Percentiles rank a stretch among this genome's conserved stretches.
phyloP scores from a whole-genome alignment of 1,140 invertebrate species.

The Bathynomus jamesi region DNA sequence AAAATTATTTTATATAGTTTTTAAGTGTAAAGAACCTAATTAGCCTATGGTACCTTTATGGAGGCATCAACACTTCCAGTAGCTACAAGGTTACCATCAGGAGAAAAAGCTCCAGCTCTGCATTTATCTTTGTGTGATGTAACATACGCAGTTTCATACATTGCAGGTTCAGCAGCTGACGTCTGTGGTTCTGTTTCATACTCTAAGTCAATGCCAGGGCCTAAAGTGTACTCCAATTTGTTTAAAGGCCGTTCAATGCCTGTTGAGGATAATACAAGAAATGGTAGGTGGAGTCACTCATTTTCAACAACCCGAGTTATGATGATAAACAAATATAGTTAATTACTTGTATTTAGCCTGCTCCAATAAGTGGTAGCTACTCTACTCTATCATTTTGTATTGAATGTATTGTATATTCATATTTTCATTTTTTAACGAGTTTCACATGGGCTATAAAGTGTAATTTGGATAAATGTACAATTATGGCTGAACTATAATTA shows the following conservation, averaged over 20 bases:
- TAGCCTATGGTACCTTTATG: conserved; percentile 15
- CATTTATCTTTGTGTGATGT: conserved; percentile 77
- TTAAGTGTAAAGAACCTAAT: too few species aligned
- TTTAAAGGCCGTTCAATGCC: conserved; percentile 30
- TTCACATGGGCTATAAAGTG: too few species aligned
- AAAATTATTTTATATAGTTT: too few species aligned
- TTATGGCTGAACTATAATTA: too few species aligned
- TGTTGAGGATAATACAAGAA: too few species aligned
- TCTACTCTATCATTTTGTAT: too few species aligned
- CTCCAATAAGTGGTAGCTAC: too few species aligned
- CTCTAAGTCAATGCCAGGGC: conserved; percentile 68
- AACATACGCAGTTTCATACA: conserved; percentile 97
- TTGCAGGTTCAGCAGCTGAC: conserved; percentile 82
- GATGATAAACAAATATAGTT: background rate
- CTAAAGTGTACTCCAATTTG: conserved; percentile 29
- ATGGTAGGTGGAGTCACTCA: background rate
- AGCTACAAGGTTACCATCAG: conserved; percentile 90
- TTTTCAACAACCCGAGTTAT: background rate
- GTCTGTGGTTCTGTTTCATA: conserved; percentile 84
- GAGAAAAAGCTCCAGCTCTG: conserved; percentile 57
- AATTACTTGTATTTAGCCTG: too few species aligned
- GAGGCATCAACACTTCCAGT: conserved; percentile 57
- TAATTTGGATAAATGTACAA: too few species aligned
- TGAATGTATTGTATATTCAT: too few species aligned
- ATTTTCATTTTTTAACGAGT: too few species aligned